Conservation (phyloP, 2,797 vertebrate species). For the Hoplostethus atlanticus region DNA sequence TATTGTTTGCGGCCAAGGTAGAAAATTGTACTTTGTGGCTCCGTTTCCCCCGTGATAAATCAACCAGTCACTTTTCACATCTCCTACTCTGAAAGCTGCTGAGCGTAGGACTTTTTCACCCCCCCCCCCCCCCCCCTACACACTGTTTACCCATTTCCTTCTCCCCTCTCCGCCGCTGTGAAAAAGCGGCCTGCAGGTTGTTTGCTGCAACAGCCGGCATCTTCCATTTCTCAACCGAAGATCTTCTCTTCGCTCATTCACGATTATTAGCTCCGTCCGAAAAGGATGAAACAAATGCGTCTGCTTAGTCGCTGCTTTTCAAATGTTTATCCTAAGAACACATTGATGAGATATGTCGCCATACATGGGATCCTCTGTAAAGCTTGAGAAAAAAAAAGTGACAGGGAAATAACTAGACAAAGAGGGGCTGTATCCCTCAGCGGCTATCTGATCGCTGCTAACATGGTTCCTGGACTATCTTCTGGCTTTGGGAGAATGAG, state of each 20-base stretch:
- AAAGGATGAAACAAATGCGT: neutral
- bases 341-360: slow-evolving; percentile 3
- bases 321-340: slow-evolving; percentile 53
- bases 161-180: slow-evolving; percentile 47
- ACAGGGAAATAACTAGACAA: slow-evolving; percentile 63
- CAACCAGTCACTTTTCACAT: slow-evolving; percentile 93
- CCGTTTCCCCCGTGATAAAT: slow-evolving; percentile 96
- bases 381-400: slow-evolving; percentile 20
- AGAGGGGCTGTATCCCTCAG: slow-evolving; percentile 69
- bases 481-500: slow-evolving; percentile 65
- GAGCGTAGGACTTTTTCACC: slow-evolving; percentile 87
- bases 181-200: slow-evolving; percentile 72
- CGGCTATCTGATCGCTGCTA: slow-evolving; percentile 77
- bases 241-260: slow-evolving; percentile 47
- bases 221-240: slow-evolving; percentile 50
- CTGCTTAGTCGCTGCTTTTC: slow-evolving; percentile 37
- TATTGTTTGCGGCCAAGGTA: slow-evolving; percentile 98
- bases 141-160: slow-evolving; percentile 69
- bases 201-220: slow-evolving; percentile 51
- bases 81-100: slow-evolving; percentile 94
- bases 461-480: slow-evolving; percentile 71
- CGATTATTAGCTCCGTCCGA: slow-evolving; percentile 45
- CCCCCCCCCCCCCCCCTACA: slow-evolving; percentile 49
- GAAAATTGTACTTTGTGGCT: slow-evolving; percentile 99
- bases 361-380: neutral